Evolutionary conservation across 2,888 invertebrate species (phyloP).

Genomic region (Baronia brevicornis): DNA sequence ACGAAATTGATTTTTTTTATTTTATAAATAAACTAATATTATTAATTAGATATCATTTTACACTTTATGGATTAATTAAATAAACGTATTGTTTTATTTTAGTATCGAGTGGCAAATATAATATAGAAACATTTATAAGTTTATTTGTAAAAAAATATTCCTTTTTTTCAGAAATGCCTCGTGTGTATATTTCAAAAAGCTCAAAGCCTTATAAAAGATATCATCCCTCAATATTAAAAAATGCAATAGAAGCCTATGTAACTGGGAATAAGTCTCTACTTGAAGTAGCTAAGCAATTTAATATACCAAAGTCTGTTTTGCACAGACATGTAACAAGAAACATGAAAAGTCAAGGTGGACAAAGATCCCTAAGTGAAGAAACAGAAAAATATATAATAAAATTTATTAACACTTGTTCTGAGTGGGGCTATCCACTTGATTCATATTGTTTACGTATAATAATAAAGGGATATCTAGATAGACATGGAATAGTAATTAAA

Average conservation of each 20-base stretch:
- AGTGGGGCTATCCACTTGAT: conserved; percentile 9
- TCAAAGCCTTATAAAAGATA: conserved; percentile 5
- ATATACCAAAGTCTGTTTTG: conserved; percentile 10
- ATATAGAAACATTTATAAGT: no score
- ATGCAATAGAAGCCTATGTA: background rate
- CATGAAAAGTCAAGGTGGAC: conserved; percentile 12
- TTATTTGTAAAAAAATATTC: no score
- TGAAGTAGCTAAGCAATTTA: conserved; percentile 6
- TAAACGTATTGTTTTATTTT: no score
- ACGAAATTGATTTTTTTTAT: no score
- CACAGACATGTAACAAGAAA: conserved; percentile 9
- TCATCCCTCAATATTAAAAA: conserved; percentile 1
- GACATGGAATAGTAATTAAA: conserved; percentile 4
- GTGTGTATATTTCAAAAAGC: conserved; percentile 7
- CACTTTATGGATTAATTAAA: no score
- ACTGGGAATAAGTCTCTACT: background rate
- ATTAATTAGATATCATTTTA: no score
- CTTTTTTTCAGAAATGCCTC: conserved; percentile 9
- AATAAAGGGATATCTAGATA: conserved; percentile 16
- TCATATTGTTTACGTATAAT: conserved; percentile 9
- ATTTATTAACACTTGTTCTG: conserved; percentile 8
- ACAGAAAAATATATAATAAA: conserved; percentile 8
- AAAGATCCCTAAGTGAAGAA: conserved; percentile 7
- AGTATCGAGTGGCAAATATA: no score
- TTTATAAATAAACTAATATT: background rate